These are phyloP conservation scores for Physella acuta DNA, from an alignment of 1,140 invertebrate species.

Conservation along the genomic window DNA sequence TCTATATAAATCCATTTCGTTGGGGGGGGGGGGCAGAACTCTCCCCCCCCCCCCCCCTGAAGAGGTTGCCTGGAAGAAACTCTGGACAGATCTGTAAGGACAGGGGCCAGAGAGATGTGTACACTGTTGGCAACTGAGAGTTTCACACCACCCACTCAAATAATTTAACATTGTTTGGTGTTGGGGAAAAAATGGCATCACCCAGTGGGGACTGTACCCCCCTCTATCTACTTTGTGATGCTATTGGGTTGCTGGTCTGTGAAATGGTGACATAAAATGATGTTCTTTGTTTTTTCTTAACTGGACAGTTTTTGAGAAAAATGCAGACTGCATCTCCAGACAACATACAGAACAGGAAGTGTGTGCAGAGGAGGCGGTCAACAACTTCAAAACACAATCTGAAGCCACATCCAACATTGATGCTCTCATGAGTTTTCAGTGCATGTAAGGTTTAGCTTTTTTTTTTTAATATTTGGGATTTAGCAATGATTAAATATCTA, in stretches of 20 bases:
- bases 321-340: not conserved
- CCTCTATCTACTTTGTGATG: not conserved
- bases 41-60: no score
- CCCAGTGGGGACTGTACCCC: not conserved
- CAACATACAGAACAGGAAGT: constrained; percentile 1
- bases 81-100: no score
- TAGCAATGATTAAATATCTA: not conserved
- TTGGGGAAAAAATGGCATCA: not conserved
- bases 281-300: not conserved
- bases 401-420: constrained; percentile 3
- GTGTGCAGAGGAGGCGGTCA: constrained; percentile 1
- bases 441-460: constrained; percentile 3
- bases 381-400: constrained; percentile 2
- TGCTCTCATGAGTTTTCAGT: constrained; percentile 17
- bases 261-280: not conserved
- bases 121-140: no score
- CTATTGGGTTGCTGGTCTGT: not conserved
- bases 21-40: no score
- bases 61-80: no score
- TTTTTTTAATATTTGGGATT: not conserved
- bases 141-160: not conserved
- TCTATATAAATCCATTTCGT: no score
- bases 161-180: not conserved
- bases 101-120: no score
- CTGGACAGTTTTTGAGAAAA: not conserved